Base-by-base conservation (phyloP, 2,888 invertebrate species). In the Drosophila antonietae region DNA sequence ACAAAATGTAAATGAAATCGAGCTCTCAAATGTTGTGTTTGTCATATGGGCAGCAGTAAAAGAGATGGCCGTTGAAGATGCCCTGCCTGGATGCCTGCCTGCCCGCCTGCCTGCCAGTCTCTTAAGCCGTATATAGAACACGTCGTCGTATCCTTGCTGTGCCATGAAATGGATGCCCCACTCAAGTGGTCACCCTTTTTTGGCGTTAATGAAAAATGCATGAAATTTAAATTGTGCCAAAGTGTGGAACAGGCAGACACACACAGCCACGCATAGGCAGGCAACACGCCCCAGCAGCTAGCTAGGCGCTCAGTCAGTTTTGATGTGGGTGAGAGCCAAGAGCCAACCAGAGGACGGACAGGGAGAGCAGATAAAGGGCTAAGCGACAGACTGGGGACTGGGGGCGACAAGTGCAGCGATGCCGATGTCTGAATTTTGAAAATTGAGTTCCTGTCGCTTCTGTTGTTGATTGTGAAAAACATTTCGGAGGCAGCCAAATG, bases 221-320 rank as follows among this genome's bases (percentile, higher is more conserved):
- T 91, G 90, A 91, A 91, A 90, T 91, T 90, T 91, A 88, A 91
- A 91, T 91, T 87, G 87, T 80, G 82, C 78, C 80, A 81, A 87
- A 80, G 75, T 86, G 77, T 80, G 74, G 83, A 70, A 73, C 77
- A 77, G 76, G 31, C 47, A 15, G 44, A 23, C 46, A 41, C 47
- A 20, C 47, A 20, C 49, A 41, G n/a, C 10, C 18, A 51, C 51
- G 33, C 44, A 55, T 35, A 44, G 6, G 23, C 43, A 2, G 7
- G 23, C 43, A 14, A 15, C 23, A 23, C 23, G 23, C 15, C 31
- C 49, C 44, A 35, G n/a, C 33, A 23, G 14, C 47, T 35, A 37
- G 37, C 28, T 23, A 20, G 56, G 33, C 59, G 15, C 14, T 23
- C 43, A 51, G 20, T 7, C 35, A 23, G n/a, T 37, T 58, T 33